Evolutionary conservation across 2,888 invertebrate genomes (phyloP), one percentile per base, ranked within the genome.

Genomic region (Sinotaia quadrata): DNA sequence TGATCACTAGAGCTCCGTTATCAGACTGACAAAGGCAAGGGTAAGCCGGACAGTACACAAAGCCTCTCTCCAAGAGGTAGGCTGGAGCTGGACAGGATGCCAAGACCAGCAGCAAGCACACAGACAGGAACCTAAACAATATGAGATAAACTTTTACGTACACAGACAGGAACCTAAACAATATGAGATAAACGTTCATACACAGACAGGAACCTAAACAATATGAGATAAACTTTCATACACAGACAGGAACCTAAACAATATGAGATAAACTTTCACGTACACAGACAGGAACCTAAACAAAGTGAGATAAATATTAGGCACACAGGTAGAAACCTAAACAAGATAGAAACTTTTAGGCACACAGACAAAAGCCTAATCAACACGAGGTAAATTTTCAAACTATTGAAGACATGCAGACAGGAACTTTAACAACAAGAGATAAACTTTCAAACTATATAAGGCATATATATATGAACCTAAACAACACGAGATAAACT

Each of bases 1-100:
- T 75, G 47, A 77, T 71, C 33, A 73, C 70, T 15, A 73, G 68
- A 5, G 57, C 72, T 12, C 73, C 69, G 34, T 70, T 60, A 15
- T 59, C 59, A 1, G 72, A 68, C 33, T 74, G 73, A 41, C 77
- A 77, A 0, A 66, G 56, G 27, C 77, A 77, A n/a, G 74, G 73
- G 60, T 72, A 74, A 4, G 75, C 71, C 12, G 77, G 75, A 51
- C 77, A 77, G 69, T 75, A 75, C 41, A 75, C 75, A 51, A 75
- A 75, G 0, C 75, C 75, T 27, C 63, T 56, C 36, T 75, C 75
- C 47, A 67, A 59, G n/a, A 49, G 37, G 31, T 61, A 41, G 21
- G 47, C 31, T 15, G 49, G 29, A 1, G 24, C 24, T 7, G 33
- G 58, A 27, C 29, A 56, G 49, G 5, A 31, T 34, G 24, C 12